Base-by-base conservation (phyloP, 2,113 vertebrate genomes). In the Mus musculus region DNA sequence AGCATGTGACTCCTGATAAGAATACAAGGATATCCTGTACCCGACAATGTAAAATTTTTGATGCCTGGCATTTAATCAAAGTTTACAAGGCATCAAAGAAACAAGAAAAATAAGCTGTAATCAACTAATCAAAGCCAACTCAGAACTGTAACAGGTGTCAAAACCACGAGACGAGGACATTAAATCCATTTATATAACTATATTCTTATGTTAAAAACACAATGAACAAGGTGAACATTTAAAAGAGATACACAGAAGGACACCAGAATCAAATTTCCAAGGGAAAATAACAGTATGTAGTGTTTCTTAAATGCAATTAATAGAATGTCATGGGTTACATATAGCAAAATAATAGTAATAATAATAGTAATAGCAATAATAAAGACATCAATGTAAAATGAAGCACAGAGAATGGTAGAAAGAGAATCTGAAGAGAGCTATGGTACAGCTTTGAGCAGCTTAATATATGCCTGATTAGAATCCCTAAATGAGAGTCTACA, bases 111-210 rank as follows among this genome's bases (percentile, higher is more conserved):
- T 36, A 95, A 85, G 14, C 59, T 39, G 71, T 42, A 89, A 77
- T 93, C 75, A 95, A 65, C 61, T 75, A 91, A 89, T 93, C 76
- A 95, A 96, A 96, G 59, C 20, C 39, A 92, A 81, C 19, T 42
- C 10, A 84, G 36, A 96, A 77, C 13, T 88, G 46, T 78, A 49
- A 82, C 13, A 84, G n/a, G 85, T 85, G 26, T 90, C 59, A 88
- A 95, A 95, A 76, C 85, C 85, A 91, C 33, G 22, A 94, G 59
- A 94, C 69, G 84, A 92, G 5, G 54, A 39, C 14, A 95, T 75
- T 95, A 91, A 72, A 94, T 42, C 22, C 54, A 73, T 54, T 77
- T 77, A 71, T 88, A 54, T 93, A 81, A 81, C 33, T 90, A 81
- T 46, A 63, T 88, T 82, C 20, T 22, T 84, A 87, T n/a, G 7